Conservation (phyloP, 2,888 invertebrate genomes). For the Linyphia triangularis region DNA sequence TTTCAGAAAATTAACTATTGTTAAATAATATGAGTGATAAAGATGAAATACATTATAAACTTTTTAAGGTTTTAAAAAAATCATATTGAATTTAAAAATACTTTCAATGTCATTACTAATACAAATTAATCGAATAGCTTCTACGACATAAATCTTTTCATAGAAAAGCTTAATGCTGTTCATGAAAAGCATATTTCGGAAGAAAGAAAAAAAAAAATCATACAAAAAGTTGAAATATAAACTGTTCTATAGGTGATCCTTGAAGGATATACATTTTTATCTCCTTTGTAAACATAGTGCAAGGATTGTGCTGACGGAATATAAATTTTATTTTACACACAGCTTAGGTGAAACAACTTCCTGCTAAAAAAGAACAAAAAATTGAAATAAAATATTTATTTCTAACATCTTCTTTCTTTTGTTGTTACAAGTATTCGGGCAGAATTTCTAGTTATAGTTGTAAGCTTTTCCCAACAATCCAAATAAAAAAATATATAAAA, state of each 20-base stretch:
- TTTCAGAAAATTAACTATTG: too few species aligned
- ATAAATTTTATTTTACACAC: not conserved
- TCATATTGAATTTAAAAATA: too few species aligned
- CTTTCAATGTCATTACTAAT: too few species aligned
- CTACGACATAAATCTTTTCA: too few species aligned
- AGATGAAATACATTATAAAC: too few species aligned
- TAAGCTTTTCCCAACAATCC: not conserved
- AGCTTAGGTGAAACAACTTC: not conserved
- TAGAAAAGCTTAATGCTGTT: too few species aligned
- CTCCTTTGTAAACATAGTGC: not conserved
- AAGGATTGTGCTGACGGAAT: not conserved
- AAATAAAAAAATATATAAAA: not conserved
- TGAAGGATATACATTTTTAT: not conserved
- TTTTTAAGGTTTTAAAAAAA: too few species aligned
- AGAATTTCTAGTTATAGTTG: not conserved
- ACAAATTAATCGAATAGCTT: too few species aligned
- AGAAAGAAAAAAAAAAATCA: too few species aligned
- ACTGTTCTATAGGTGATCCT: not conserved
- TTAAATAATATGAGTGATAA: too few species aligned
- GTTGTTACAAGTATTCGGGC: not conserved
- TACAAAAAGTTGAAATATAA: not conserved
- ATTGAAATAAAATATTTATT: conserved; percentile 3
- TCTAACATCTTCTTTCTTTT: not conserved
- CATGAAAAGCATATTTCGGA: too few species aligned
- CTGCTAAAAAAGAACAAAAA: not conserved